Percentiles rank a stretch among this genome's conserved stretches.
Evolutionary conservation across 2,797 vertebrate genomes (phyloP).

Genomic region (Calcarius lapponicus): DNA sequence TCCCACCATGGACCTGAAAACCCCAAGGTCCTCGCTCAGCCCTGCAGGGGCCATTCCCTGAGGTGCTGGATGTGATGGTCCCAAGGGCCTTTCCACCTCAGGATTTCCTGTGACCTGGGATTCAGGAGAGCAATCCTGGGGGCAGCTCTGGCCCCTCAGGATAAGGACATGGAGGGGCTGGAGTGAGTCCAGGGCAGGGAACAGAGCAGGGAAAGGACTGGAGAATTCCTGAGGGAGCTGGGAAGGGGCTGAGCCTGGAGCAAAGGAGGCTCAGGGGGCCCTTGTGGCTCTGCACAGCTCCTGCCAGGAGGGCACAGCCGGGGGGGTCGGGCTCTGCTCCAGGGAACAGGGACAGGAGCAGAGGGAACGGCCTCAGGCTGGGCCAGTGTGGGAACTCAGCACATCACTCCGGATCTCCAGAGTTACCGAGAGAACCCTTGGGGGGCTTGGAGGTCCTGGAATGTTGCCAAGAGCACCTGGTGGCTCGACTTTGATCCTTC

Average conservation of each 20-base stretch:
- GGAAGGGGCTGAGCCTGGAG: background rate
- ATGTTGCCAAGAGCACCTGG: no score
- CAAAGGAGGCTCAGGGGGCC: background rate
- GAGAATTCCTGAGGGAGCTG: background rate
- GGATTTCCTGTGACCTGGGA: background rate
- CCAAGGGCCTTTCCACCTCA: background rate
- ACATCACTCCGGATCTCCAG: no score
- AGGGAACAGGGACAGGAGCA: background rate
- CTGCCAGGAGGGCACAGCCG: background rate
- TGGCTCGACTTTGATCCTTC: no score
- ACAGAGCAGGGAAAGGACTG: fast-evolving
- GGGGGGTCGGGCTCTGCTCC: background rate
- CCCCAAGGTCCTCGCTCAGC: fast-evolving
- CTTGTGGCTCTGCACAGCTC: background rate
- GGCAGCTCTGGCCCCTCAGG: background rate
- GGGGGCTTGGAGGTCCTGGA: no score
- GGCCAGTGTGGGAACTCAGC: background rate
- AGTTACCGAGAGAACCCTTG: no score
- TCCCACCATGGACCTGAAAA: background rate
- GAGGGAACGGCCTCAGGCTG: background rate
- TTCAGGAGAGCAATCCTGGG: no score
- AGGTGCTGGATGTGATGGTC: fast-evolving
- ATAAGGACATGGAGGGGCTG: background rate
- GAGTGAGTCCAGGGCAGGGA: fast-evolving
- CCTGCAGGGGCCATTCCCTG: background rate